Evolutionary conservation across 2,797 vertebrate species (phyloP).

Genomic region (Poeciliopsis presidionis): DNA sequence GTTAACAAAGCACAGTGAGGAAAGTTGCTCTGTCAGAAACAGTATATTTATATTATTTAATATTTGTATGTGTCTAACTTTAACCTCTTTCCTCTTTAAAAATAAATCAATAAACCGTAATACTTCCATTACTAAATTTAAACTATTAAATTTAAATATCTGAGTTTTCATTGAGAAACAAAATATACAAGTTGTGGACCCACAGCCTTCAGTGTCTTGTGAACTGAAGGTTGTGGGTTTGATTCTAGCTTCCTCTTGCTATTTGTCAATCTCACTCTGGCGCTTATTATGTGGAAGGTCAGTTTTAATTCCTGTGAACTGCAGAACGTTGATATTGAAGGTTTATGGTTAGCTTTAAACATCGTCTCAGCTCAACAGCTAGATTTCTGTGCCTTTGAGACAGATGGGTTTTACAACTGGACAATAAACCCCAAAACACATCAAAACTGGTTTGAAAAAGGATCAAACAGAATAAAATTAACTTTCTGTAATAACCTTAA

Average conservation of each 20-base stretch:
- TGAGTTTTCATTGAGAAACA: background rate
- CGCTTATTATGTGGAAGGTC: too few relatives aligned
- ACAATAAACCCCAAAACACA: background rate
- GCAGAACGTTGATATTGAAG: background rate
- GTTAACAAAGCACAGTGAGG: too few relatives aligned
- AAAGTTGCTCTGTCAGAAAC: too few relatives aligned
- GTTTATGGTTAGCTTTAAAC: background rate
- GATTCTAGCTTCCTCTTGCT: background rate
- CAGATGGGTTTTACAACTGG: background rate
- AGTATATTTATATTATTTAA: too few relatives aligned
- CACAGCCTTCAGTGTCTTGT: background rate
- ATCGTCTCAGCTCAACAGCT: background rate
- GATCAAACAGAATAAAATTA: background rate
- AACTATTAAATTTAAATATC: too few relatives aligned
- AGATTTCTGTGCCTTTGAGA: background rate
- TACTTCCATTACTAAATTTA: too few relatives aligned
- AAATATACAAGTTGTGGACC: background rate
- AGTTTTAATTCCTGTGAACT: background rate
- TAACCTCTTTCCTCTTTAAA: constrained; percentile 26
- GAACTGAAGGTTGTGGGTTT: background rate
- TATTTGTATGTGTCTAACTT: background rate
- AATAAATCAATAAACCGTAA: constrained; percentile 19
- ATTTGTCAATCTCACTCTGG: background rate
- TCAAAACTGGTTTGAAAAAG: background rate
- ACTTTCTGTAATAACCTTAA: background rate